phyloP scores from a whole-genome alignment of 2,888 invertebrate species.

The Agriotes lineatus region DNA sequence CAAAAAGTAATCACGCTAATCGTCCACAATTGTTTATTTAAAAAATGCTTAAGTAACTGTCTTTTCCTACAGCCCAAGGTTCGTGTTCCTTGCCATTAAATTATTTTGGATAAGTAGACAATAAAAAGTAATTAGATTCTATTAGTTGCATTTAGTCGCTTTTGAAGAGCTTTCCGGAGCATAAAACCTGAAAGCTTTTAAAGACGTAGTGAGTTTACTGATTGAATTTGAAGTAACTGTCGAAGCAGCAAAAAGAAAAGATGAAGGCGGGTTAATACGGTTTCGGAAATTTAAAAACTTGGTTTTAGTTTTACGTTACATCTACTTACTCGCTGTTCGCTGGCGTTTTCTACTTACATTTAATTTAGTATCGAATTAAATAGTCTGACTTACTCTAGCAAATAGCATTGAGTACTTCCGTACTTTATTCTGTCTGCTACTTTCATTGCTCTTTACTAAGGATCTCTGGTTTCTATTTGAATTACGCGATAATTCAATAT shows the following conservation, averaged over 20 bases:
- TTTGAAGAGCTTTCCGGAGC: slow-evolving; percentile 28
- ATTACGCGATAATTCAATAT: too few species aligned
- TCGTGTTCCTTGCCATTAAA: neutral
- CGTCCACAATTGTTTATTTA: too few species aligned
- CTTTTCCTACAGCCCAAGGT: too few species aligned
- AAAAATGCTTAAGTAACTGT: too few species aligned
- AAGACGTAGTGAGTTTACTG: slow-evolving; percentile 31
- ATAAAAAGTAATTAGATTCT: slow-evolving; percentile 30
- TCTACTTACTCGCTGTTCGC: neutral
- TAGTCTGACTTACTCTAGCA: too few species aligned
- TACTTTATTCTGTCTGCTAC: too few species aligned
- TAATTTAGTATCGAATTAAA: too few species aligned
- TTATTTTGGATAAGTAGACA: slow-evolving; percentile 24
- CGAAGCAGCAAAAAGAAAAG: slow-evolving; percentile 27
- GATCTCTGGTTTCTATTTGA: too few species aligned
- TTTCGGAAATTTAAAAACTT: slow-evolving; percentile 4
- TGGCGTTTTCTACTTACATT: neutral
- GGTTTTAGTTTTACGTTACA: neutral
- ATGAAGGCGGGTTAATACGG: slow-evolving; percentile 5
- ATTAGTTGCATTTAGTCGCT: slow-evolving; percentile 30
- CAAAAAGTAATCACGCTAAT: too few species aligned
- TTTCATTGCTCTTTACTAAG: too few species aligned
- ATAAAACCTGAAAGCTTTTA: slow-evolving; percentile 38
- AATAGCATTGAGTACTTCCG: too few species aligned
- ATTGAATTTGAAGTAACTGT: slow-evolving; percentile 38